A percentile compares a stretch with the other conserved stretches of the same genome.
phyloP scores from a whole-genome alignment of 2,888 invertebrate species.

The Melitaea athalia region DNA sequence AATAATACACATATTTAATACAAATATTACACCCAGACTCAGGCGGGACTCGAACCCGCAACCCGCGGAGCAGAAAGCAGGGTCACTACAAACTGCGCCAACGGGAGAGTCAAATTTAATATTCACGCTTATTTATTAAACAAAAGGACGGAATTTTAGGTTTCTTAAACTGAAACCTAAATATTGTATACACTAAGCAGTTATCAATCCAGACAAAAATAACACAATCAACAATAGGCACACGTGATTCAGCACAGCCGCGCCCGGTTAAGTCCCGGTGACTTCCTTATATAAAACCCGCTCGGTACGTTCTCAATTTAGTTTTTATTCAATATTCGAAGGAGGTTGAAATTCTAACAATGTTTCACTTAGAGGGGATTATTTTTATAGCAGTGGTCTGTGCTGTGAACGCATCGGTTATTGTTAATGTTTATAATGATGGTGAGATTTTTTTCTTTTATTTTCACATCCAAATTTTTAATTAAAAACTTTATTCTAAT shows the following conservation, averaged over 20 bases:
- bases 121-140: no score
- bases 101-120: no score
- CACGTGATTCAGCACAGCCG: constrained; percentile 16
- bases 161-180: background rate
- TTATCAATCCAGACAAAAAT: background rate
- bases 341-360: constrained; percentile 12
- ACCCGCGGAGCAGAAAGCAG: no score
- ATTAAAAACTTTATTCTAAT: background rate
- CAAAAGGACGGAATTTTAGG: no score
- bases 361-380: constrained; percentile 24
- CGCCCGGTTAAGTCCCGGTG: constrained; percentile 34
- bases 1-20: no score
- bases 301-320: constrained; percentile 18
- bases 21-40: no score
- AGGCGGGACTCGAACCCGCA: no score
- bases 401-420: constrained; percentile 31
- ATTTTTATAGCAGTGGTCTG: constrained; percentile 26
- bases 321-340: constrained; percentile 25
- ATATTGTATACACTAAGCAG: background rate
- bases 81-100: no score
- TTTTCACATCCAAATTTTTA: background rate
- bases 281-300: constrained; percentile 20
- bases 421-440: constrained; percentile 33
- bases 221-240: constrained; percentile 1
- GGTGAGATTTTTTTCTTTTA: constrained; percentile 34